Evolutionary conservation across 2,113 vertebrate genomes (phyloP).

Genomic region (Aldabrachelys gigantea): DNA sequence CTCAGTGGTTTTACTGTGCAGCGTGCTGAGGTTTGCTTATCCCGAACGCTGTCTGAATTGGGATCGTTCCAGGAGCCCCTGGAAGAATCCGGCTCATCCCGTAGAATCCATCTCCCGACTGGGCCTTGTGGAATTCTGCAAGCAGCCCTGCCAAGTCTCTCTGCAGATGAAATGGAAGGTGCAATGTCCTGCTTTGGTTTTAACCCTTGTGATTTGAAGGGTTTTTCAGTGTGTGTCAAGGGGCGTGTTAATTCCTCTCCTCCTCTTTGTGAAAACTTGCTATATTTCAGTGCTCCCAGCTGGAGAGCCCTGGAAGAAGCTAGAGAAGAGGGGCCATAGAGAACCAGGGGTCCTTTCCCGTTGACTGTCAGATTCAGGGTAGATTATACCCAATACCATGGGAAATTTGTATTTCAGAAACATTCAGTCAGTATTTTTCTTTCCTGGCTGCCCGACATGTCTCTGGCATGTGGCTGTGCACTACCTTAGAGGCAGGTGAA

Average conservation of each 20-base stretch:
- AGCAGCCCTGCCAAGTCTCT: not conserved
- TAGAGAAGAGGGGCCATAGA: fast-evolving
- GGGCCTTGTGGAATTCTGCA: fast-evolving
- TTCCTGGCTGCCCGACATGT: not conserved
- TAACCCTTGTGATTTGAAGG: not conserved
- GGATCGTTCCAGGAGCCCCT: not conserved
- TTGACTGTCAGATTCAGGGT: not conserved
- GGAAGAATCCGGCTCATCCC: not conserved
- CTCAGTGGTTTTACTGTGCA: fast-evolving
- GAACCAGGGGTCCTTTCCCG: fast-evolving
- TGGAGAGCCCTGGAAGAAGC: not conserved
- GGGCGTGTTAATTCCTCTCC: not conserved
- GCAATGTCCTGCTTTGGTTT: not conserved
- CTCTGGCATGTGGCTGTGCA: fast-evolving
- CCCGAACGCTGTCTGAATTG: fast-evolving
- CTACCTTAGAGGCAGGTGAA: not conserved
- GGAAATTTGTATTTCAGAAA: not conserved
- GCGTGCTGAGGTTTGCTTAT: fast-evolving
- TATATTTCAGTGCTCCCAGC: not conserved
- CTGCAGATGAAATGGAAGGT: not conserved
- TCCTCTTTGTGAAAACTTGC: not conserved
- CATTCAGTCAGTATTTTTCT: not conserved
- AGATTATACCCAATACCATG: not conserved
- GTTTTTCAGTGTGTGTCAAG: not conserved
- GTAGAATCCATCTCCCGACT: fast-evolving